Conservation (phyloP, 2,113 vertebrate species). For the Chionomys nivalis region DNA sequence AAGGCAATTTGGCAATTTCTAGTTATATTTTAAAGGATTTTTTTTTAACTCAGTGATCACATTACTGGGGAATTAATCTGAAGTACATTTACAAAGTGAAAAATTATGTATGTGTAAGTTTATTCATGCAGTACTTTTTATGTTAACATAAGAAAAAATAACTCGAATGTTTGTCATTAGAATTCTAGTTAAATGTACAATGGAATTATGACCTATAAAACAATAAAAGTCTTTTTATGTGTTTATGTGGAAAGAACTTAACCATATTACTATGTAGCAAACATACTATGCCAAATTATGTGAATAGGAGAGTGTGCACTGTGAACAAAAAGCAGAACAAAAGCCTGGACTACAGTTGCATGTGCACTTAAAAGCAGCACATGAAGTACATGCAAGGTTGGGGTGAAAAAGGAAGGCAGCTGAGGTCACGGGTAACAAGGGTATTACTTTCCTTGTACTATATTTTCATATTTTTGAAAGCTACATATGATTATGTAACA, state of each 20-base stretch:
- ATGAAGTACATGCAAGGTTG: neutral
- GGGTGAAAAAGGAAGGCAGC: neutral
- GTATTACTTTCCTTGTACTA: neutral
- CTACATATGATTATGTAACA: neutral
- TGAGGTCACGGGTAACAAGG: neutral
- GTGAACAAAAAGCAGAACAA: neutral
- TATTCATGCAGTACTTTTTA: neutral
- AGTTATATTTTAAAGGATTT: slow-evolving; percentile 28
- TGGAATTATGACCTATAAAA: neutral
- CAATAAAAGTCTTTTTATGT: neutral
- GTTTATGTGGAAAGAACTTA: neutral
- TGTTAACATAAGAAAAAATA: neutral
- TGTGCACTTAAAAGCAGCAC: neutral
- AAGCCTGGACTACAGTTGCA: neutral
- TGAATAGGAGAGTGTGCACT: neutral
- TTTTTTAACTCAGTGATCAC: neutral
- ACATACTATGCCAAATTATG: neutral
- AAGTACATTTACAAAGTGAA: neutral
- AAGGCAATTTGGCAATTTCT: neutral
- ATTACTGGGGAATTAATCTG: slow-evolving; percentile 37
- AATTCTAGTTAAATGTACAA: neutral
- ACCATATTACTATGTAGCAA: neutral
- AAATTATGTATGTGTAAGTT: neutral
- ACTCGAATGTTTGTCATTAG: neutral
- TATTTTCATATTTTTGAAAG: neutral